These are phyloP conservation scores for Triplophysa dalaica DNA, from an alignment of 2,113 vertebrate species.

Conservation along the genomic window DNA sequence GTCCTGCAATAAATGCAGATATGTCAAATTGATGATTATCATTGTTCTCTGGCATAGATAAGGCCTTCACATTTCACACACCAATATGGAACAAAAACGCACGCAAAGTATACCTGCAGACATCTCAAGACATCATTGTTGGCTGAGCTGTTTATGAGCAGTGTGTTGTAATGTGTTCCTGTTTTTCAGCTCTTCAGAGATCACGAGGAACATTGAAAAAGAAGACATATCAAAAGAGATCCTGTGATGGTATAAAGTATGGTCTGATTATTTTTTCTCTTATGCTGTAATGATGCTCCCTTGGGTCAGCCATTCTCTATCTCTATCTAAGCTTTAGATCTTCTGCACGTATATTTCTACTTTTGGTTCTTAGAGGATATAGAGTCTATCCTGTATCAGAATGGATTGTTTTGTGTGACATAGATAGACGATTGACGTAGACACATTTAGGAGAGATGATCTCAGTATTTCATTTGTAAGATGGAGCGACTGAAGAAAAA, in stretches of 20 bases:
- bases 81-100: not conserved
- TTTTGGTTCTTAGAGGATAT: not conserved
- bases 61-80: not conserved
- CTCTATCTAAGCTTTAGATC: constrained; percentile 16
- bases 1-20: too few relatives aligned
- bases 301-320: not conserved
- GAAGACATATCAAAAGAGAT: constrained; percentile 6
- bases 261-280: not conserved
- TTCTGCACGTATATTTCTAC: not conserved
- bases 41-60: too few relatives aligned
- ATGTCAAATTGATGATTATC: too few relatives aligned
- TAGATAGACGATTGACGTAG: too few relatives aligned
- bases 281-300: not conserved
- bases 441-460: too few relatives aligned
- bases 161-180: not conserved
- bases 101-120: not conserved
- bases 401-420: too few relatives aligned
- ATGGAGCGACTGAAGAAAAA: not conserved
- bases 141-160: not conserved
- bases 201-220: constrained; percentile 2
- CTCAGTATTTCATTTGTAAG: too few relatives aligned
- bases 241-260: not conserved
- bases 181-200: constrained; percentile 9
- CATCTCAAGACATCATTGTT: not conserved
- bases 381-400: not conserved